Conservation (phyloP, 1,140 invertebrate genomes). For the Aphaenogaster floridana region DNA sequence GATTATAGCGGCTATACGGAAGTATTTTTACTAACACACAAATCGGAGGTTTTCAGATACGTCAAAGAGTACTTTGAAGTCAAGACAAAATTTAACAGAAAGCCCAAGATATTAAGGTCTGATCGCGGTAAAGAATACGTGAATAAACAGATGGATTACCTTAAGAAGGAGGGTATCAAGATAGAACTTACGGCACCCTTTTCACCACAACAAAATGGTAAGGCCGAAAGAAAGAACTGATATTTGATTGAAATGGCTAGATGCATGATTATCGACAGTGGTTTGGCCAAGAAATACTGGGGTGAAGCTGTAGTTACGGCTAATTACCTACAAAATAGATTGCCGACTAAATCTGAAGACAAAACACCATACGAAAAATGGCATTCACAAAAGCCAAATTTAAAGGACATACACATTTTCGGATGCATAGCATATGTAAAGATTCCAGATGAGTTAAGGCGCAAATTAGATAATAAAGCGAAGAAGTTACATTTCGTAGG, state of each 20-base stretch:
- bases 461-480: slow-evolving; percentile 22
- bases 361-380: slow-evolving; percentile 31
- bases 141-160: not conserved
- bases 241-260: slow-evolving; percentile 22
- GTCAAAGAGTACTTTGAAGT: not conserved
- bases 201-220: slow-evolving; percentile 35
- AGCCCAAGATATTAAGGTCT: not conserved
- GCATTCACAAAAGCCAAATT: not conserved
- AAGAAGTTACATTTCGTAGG: slow-evolving; percentile 24
- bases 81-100: slow-evolving; percentile 4
- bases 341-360: not conserved
- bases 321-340: slow-evolving; percentile 9
- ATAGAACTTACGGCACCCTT: not conserved
- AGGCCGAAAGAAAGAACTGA: slow-evolving; percentile 20
- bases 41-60: not conserved
- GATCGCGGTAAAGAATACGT: slow-evolving; percentile 37
- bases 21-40: slow-evolving; percentile 6
- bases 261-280: not conserved
- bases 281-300: slow-evolving; percentile 27
- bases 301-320: slow-evolving; percentile 12
- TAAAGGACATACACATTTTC: not conserved
- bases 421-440: slow-evolving; percentile 15
- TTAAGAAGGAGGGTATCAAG: slow-evolving; percentile 23
- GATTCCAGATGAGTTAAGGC: slow-evolving; percentile 8
- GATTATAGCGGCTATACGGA: slow-evolving; percentile 7